These are phyloP conservation scores for Drosophila kepulauana DNA, from an alignment of 1,140 invertebrate genomes.

Conservation along the genomic window DNA sequence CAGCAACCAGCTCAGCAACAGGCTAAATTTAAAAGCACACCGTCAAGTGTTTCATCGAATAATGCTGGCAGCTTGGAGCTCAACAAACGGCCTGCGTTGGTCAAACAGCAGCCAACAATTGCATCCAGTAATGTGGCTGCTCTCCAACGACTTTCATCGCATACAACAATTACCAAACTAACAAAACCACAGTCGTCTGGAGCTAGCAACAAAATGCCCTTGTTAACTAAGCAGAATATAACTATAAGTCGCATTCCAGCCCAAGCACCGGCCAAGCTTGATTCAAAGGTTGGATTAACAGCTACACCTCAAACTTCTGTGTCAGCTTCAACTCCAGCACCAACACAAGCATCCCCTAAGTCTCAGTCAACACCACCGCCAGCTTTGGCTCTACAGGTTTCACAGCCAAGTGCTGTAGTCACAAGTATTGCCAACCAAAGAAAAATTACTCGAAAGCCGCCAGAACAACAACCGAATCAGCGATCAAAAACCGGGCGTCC, in stretches of 20 bases:
- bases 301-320: constrained; percentile 1
- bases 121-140: constrained; percentile 50
- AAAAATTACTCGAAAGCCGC: constrained; percentile 33
- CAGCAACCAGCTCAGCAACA: constrained; percentile 41
- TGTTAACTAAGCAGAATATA: constrained; percentile 77
- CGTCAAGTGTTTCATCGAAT: constrained; percentile 30
- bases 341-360: constrained; percentile 26
- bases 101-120: constrained; percentile 31
- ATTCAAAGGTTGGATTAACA: constrained; percentile 24
- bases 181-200: constrained; percentile 42
- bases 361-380: constrained; percentile 31
- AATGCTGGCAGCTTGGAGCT: constrained; percentile 44
- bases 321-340: constrained; percentile 15
- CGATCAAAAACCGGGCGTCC: constrained; percentile 24
- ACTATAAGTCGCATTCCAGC: constrained; percentile 74
- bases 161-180: constrained; percentile 69
- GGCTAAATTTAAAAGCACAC: constrained; percentile 36
- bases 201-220: constrained; percentile 55
- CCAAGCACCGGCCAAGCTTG: constrained; percentile 36
- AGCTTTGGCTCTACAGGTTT: constrained; percentile 21
- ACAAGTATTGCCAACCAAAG: constrained; percentile 33
- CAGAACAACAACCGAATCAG: constrained; percentile 18
- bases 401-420: background rate
- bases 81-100: constrained; percentile 49
- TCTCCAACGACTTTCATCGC: constrained; percentile 71